These are phyloP conservation scores for Eulemur albifrons DNA, from an alignment of 2,797 vertebrate genomes.

Conservation along the genomic window DNA sequence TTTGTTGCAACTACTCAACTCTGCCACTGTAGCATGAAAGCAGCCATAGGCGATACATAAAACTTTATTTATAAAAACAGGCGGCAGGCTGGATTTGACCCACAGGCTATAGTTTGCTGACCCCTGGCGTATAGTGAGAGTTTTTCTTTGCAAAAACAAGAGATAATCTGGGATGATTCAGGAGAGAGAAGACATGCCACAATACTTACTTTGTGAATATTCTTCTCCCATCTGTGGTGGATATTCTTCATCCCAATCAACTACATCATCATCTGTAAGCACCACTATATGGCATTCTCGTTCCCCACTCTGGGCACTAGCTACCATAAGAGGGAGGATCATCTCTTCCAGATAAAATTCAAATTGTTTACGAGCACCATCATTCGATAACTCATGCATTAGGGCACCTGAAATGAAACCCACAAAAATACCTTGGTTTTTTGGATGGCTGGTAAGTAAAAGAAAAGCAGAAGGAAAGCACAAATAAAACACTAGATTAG, in stretches of 20 bases:
- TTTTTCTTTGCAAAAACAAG: conserved; percentile 33
- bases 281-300: conserved; percentile 99
- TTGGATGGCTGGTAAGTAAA: conserved; percentile 38
- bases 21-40: conserved; percentile 57
- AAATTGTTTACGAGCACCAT: conserved; percentile 96
- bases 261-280: conserved; percentile 97
- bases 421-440: conserved; percentile 47
- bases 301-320: conserved; percentile 97
- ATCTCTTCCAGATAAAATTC: conserved; percentile 99
- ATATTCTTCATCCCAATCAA: conserved; percentile 99
- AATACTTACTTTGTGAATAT: conserved; percentile 96
- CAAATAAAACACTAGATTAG: background rate
- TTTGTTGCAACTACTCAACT: conserved; percentile 53
- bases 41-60: conserved; percentile 65
- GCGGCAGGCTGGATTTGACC: conserved; percentile 22
- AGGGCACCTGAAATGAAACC: conserved; percentile 91
- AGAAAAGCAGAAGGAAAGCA: conserved; percentile 18
- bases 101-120: conserved; percentile 5
- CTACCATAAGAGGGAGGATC: conserved; percentile 97
- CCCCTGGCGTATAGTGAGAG: background rate
- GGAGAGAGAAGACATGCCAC: conserved; percentile 11
- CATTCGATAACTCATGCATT: conserved; percentile 99
- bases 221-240: conserved; percentile 99
- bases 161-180: background rate
- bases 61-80: conserved; percentile 53